Evolutionary conservation across 2,797 vertebrate genomes (phyloP).

Genomic region (Coregonus ussuriensis): DNA sequence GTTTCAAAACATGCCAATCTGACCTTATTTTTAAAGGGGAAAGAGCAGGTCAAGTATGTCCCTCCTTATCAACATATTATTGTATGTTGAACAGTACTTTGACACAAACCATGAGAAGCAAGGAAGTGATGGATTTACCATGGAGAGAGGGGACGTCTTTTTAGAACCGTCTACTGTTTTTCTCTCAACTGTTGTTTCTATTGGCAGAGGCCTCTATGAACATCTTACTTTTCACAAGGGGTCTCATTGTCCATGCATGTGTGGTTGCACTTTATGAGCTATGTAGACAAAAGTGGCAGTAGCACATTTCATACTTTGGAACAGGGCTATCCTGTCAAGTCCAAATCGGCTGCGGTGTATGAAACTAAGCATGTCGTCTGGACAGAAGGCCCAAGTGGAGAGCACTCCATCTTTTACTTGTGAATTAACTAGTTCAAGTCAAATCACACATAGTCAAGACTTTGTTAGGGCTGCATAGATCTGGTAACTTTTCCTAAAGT

Average conservation of each 20-base stretch:
- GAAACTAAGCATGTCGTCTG: constrained; percentile 39
- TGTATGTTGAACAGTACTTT: constrained; percentile 44
- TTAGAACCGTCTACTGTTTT: constrained; percentile 41
- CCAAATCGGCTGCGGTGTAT: constrained; percentile 19
- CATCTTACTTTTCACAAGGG: constrained; percentile 59
- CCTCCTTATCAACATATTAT: constrained; percentile 43
- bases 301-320: constrained; percentile 50
- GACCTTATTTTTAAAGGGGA: not conserved
- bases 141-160: constrained; percentile 46
- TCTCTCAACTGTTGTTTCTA: constrained; percentile 52
- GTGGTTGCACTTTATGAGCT: constrained; percentile 53
- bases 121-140: constrained; percentile 53
- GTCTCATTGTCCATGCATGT: constrained; percentile 56
- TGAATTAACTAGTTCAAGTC: constrained; percentile 47
- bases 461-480: too few relatives aligned
- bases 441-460: constrained; percentile 15
- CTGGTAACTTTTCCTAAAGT: too few relatives aligned
- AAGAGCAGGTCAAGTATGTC: constrained; percentile 49
- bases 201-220: constrained; percentile 49
- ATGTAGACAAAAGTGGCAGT: constrained; percentile 54
- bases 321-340: constrained; percentile 42
- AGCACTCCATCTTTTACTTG: constrained; percentile 43
- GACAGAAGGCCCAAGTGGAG: constrained; percentile 27
- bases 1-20: not conserved
- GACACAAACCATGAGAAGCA: constrained; percentile 53